Conservation (phyloP, 1,140 invertebrate genomes). For the Drosophila funebris region DNA sequence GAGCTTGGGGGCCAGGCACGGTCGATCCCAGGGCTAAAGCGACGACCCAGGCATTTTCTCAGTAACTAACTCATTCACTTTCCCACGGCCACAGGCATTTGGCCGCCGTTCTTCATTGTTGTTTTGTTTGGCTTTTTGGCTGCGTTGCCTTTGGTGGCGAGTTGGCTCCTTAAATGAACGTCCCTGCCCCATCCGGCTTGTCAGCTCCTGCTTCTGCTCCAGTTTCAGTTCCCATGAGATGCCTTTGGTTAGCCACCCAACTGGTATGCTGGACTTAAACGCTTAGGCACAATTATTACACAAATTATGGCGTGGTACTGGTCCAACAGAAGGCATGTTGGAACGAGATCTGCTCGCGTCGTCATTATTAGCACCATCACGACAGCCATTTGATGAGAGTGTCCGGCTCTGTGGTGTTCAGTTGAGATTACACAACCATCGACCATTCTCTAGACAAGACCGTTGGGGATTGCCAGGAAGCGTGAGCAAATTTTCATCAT, state of each 20-base stretch:
- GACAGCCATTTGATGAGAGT: constrained; percentile 70
- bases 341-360: constrained; percentile 4
- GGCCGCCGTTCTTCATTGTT: constrained; percentile 42
- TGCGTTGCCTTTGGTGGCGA: constrained; percentile 22
- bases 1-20: not conserved
- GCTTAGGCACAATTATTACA: constrained; percentile 81
- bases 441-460: not conserved
- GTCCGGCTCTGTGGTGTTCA: constrained; percentile 47
- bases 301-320: constrained; percentile 57
- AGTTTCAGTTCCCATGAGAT: constrained; percentile 62
- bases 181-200: not conserved
- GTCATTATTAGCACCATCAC: constrained; percentile 61
- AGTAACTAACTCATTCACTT: constrained; percentile 47
- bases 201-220: constrained; percentile 17
- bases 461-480: constrained; percentile 11
- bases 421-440: constrained; percentile 63
- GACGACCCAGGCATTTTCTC: constrained; percentile 30
- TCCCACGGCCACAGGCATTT: constrained; percentile 42
- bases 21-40: constrained; percentile 9
- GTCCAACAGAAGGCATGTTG: not conserved
- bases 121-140: constrained; percentile 64
- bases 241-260: constrained; percentile 56
- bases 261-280: constrained; percentile 76
- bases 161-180: constrained; percentile 12
- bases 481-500: constrained; percentile 65